Evolutionary conservation across 2,797 vertebrate species (phyloP).

Genomic region (Dallia pectoralis): DNA sequence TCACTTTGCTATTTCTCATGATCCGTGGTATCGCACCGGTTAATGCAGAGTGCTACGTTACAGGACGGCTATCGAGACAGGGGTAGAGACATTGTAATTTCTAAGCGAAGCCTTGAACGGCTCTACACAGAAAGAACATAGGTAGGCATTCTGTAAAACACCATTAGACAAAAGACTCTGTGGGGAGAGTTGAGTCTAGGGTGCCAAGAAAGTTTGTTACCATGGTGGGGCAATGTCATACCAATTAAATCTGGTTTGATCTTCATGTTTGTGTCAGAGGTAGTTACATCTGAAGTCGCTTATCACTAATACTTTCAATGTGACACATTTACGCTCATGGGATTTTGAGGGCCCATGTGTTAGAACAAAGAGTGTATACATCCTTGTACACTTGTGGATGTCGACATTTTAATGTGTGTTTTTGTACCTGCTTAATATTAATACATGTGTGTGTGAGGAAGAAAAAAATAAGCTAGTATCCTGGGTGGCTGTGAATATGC

Average conservation of each 20-base stretch:
- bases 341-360: not conserved
- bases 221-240: conserved; percentile 37
- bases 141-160: not conserved
- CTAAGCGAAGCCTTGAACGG: conserved; percentile 23
- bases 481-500: not conserved
- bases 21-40: conserved; percentile 54
- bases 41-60: conserved; percentile 46
- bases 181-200: conserved; percentile 2
- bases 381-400: conserved; percentile 3
- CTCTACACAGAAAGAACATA: conserved; percentile 25
- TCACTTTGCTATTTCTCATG: conserved; percentile 66
- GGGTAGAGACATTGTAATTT: conserved; percentile 44
- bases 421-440: not conserved
- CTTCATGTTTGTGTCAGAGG: conserved; percentile 43
- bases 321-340: conserved; percentile 22
- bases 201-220: conserved; percentile 14
- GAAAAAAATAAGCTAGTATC: conserved; percentile 8
- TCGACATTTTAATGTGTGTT: conserved; percentile 16
- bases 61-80: conserved; percentile 22
- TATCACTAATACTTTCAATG: conserved; percentile 39
- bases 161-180: not conserved
- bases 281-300: conserved; percentile 35
- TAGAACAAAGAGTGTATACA: not conserved
- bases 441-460: not conserved
- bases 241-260: conserved; percentile 47